Base-by-base conservation (phyloP, 1,140 invertebrate species). In the Cyrtorhinus lividipennis region DNA sequence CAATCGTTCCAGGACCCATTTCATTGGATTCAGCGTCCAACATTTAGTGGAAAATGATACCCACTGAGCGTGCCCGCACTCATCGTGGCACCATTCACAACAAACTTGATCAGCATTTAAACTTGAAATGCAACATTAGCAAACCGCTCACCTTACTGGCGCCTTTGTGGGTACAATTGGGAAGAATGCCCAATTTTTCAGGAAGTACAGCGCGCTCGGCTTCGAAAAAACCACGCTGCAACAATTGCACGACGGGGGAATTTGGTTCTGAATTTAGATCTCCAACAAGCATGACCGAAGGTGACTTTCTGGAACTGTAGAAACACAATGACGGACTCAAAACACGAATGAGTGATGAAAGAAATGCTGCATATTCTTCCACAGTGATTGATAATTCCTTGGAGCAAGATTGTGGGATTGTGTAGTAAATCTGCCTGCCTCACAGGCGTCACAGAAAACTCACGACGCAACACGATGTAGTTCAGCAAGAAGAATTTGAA, bases 221-320 rank as follows among this genome's bases (percentile, higher is more conserved):
- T 66, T 80, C 71, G 2, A 90, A 74, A 45, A 73, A 69, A 20
- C 88, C 88, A n/a, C 76, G 74, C 0, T 77, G 79, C 48, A 94
- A 73, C 56, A 92, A 83, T 58, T 83, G 74, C 67, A 90, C 85
- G 0, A 94, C 79, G 2, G 81, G 75, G 38, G 83, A 84, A 46
- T 82, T 71, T 0, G 88, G 85, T 65, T 81, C 75, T 3, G 86
- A 81, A 75, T 98, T 98, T 59, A 96, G 87, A 73, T 98, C 94
- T 0, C 94, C 94, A 10, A 87, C 86, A 56, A 96, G 62, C 62
- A 97, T 82, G 1, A 90, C 79, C 0, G 93, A 92, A 56, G 84
- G 72, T n/a, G 27, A 59, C 26, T 59, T 30, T 13, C 58, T 22
- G 58, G 3, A 2, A 13, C 24, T 57, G 13, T 57, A 57, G 24